Evolutionary conservation across 2,888 invertebrate species (phyloP).

Genomic region (Sesamia inferens): DNA sequence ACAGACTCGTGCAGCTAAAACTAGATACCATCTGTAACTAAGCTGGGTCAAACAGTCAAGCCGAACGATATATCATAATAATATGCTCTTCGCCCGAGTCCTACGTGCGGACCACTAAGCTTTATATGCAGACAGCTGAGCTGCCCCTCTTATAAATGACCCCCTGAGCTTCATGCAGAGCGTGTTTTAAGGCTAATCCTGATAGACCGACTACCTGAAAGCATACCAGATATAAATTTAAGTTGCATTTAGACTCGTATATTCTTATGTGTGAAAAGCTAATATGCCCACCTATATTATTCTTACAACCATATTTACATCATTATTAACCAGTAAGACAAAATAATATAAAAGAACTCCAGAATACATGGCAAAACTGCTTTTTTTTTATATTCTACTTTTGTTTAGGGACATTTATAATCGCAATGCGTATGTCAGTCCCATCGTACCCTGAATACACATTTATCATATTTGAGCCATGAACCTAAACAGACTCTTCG

Average conservation of each 20-base stretch:
- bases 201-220: conserved; percentile 26
- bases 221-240: conserved; percentile 1
- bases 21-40: conserved; percentile 9
- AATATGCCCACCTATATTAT: background rate
- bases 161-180: conserved; percentile 20
- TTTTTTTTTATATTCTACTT: too few species aligned
- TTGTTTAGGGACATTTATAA: too few species aligned
- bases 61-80: conserved; percentile 38
- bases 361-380: background rate
- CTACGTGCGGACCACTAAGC: conserved; percentile 36
- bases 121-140: conserved; percentile 48
- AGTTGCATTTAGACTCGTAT: background rate
- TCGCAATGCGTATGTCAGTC: too few species aligned
- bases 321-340: background rate
- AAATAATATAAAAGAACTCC: background rate
- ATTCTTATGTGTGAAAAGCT: background rate
- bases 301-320: background rate
- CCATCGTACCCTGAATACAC: too few species aligned
- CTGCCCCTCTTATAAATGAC: conserved; percentile 43
- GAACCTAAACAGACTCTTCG: too few species aligned
- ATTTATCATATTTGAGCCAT: too few species aligned
- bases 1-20: background rate
- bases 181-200: conserved; percentile 29
- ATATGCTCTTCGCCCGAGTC: conserved; percentile 20
- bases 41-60: conserved; percentile 21